These are phyloP conservation scores for Aporrectodea caliginosa DNA, from an alignment of 1,140 invertebrate genomes.

Conservation along the genomic window DNA sequence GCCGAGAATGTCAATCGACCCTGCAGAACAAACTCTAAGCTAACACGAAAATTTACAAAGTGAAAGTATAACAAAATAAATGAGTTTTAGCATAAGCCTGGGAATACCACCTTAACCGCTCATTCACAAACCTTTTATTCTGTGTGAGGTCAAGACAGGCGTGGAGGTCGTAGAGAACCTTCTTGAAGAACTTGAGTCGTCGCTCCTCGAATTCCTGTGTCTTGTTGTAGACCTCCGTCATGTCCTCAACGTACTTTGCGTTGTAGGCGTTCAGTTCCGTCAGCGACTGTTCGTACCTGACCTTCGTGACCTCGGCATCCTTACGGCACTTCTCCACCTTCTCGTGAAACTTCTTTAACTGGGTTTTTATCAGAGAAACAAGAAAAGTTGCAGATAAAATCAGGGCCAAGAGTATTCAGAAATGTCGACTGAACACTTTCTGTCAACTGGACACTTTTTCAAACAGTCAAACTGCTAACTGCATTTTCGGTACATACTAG, in stretches of 20 bases:
- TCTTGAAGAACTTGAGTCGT: constrained; percentile 89
- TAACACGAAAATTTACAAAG: too few relatives aligned
- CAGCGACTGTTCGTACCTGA: constrained; percentile 87
- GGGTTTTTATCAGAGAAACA: constrained; percentile 38
- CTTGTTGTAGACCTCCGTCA: constrained; percentile 77
- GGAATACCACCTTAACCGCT: constrained; percentile 19
- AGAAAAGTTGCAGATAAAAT: background rate
- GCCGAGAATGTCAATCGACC: too few relatives aligned
- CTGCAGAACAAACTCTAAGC: too few relatives aligned
- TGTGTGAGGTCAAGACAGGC: constrained; percentile 77
- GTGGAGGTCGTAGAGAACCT: constrained; percentile 85
- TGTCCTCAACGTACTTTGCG: constrained; percentile 81
- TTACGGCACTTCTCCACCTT: constrained; percentile 87
- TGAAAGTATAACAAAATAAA: constrained; percentile 25
- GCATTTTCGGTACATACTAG: background rate
- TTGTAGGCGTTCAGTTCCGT: constrained; percentile 92
- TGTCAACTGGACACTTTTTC: too few relatives aligned
- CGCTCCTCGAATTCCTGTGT: constrained; percentile 94
- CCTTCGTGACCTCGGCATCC: constrained; percentile 80
- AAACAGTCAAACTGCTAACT: background rate
- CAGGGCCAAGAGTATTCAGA: too few relatives aligned
- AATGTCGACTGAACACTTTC: too few relatives aligned
- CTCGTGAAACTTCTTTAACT: constrained; percentile 79
- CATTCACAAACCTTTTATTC: constrained; percentile 19
- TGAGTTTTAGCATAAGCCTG: constrained; percentile 13